Evolutionary conservation across 2,797 vertebrate species (phyloP), one percentile per base, ranked within the genome.

Genomic region (Bradypus variegatus): DNA sequence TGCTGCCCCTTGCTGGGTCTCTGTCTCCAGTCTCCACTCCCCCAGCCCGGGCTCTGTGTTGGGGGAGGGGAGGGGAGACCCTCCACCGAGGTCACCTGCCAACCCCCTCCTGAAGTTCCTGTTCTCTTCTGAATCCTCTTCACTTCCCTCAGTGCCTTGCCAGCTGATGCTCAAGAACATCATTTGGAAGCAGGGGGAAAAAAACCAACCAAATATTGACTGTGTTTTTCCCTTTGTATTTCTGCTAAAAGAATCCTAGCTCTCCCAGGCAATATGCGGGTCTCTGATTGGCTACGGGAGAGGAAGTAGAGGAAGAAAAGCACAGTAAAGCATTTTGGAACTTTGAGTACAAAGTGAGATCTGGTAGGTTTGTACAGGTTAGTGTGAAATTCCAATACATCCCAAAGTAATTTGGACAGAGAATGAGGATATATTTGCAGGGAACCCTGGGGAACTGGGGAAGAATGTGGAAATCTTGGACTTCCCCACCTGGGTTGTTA

Each of bases 41-140:
- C 15, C 65, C 53, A 29, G 11, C 21, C 0, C 10, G 8, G 53
- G 2, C 25, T 29, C 6, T 1, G 2, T 10, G 5, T 8, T 0
- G 11, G 65, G 33, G 45, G 13, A 41, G 45, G 27, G 5, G 41
- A 45, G 41, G 41, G 41, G 41, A 45, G 11, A 2, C 50, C 50
- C 50, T 50, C 50, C 58, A 19, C 58, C 58, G 6, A 58, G 58
- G 70, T 67, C 48, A 29, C 58, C 21, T 29, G n/a, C 16, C 62
- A 41, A 7, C 48, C 21, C 15, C 48, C 27, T 23, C 3, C 45
- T 23, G 10, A 27, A 6, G 8, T 23, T 58, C 4, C 6, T 29
- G 10, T 41, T 60, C 48, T 58, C 73, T 86, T 80, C 55, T 10
- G n/a, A 58, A n/a, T 55, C 36, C 15, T 75, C 41, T 60, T 84